Evolutionary conservation across 2,113 vertebrate genomes (phyloP), one percentile per base, ranked within the genome.

Genomic region (Calyptomena viridis): DNA sequence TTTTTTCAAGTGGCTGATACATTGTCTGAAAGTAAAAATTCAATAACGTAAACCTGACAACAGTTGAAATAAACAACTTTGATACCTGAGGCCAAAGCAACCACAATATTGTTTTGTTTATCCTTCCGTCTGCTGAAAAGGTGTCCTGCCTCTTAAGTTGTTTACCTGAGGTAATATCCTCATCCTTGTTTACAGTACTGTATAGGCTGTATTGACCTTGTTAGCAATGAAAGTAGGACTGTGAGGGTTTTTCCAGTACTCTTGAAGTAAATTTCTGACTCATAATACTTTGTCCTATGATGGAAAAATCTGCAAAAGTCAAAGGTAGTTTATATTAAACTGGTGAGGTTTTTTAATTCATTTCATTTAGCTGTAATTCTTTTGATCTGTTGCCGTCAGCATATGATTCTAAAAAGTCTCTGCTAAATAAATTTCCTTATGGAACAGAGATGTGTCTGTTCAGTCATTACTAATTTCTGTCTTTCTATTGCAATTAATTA

Each of bases 261-360:
- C 35, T 63, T 68, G 72, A 84, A 80, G 23, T 64, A 52, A 50
- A 73, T 84, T 67, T 73, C 42, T 80, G 23, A 60, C 18, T 76
- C 6, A 15, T 35, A 67, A 16, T 78, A n/a, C 50, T 3, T 49
- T 88, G 28, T 17, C 16, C 12, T 60, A 16, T 8, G 62, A 33
- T 80, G 30, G 23, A 77, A 89, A 56, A 30, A 27, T 56, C 73
- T 81, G 20, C 11, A 58, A 19, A 81, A 84, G 19, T 53, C 12
- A 11, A 31, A 49, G 5, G 7, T 64, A 35, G 23, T 90, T 75
- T 14, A 22, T 90, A 52, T 81, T 66, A 71, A 66, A 5, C 16
- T 50, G 27, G 3, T 79, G 27, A 23, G 6, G 0, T 4, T 55
- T 64, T 86, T 14, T 0, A 66, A 39, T 74, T 67, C 1, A 4